A percentile compares a stretch with the other conserved stretches of the same genome.
phyloP scores from a whole-genome alignment of 2,113 vertebrate genomes.

The Chunga burmeisteri region DNA sequence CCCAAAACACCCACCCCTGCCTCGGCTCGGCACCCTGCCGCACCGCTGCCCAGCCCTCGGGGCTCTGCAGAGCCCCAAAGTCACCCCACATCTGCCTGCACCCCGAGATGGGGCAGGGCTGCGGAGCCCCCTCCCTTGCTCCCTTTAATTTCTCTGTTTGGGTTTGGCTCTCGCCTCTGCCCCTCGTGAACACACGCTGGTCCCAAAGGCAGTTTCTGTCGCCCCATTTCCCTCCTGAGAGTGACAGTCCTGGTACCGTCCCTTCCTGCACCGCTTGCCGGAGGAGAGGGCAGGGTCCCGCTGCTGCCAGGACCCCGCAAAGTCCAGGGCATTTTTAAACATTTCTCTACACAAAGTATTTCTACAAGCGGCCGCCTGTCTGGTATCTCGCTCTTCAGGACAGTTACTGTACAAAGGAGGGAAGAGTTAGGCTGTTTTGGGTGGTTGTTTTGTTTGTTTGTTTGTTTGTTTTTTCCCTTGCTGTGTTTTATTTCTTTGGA shows the following conservation, averaged over 20 bases:
- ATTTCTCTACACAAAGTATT: neutral
- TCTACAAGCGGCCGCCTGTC: neutral
- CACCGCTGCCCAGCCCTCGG: neutral
- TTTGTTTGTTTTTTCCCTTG: neutral
- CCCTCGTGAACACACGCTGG: neutral
- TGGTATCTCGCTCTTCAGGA: neutral
- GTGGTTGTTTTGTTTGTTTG: neutral
- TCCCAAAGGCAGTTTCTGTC: neutral
- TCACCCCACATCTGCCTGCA: neutral
- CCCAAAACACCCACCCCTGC: neutral
- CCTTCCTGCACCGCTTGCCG: accelerated
- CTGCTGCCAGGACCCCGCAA: neutral
- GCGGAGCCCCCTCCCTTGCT: neutral
- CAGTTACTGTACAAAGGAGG: neutral
- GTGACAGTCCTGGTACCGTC: neutral
- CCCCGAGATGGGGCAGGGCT: neutral
- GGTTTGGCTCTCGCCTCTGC: neutral
- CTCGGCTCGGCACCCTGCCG: neutral
- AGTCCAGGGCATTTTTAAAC: neutral
- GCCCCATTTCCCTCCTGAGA: neutral
- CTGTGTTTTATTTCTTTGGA: neutral
- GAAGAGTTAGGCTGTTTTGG: neutral
- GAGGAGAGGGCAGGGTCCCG: neutral
- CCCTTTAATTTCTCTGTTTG: neutral
- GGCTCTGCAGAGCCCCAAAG: neutral